These are phyloP conservation scores for Omphaloscelis lunosa DNA, from an alignment of 2,888 invertebrate genomes.

Conservation along the genomic window DNA sequence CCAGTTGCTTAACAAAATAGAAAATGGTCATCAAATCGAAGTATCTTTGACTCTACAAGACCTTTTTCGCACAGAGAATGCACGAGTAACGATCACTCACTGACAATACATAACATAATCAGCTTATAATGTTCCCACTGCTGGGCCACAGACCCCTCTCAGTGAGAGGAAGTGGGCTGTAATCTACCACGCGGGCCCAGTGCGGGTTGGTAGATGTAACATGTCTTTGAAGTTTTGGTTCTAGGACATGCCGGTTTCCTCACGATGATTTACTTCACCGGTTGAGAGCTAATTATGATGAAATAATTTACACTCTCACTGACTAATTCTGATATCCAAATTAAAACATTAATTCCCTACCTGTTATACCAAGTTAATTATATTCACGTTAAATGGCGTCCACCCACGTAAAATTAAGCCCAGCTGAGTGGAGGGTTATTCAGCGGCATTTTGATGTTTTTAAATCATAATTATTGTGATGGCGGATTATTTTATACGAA, in stretches of 20 bases:
- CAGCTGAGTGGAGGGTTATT: conserved; percentile 19
- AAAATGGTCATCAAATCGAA: neutral
- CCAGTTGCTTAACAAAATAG: neutral
- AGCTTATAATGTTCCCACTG: no score
- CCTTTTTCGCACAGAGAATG: no score
- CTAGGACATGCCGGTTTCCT: no score
- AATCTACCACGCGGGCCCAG: no score
- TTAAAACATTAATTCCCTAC: neutral
- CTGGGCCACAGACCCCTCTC: no score
- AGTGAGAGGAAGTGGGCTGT: no score
- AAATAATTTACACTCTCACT: no score
- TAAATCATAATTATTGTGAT: conserved; percentile 57
- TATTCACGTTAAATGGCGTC: conserved; percentile 1
- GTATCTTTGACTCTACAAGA: neutral
- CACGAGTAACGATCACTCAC: neutral
- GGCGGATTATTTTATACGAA: conserved; percentile 41
- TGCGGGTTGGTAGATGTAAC: no score
- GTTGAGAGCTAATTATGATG: no score
- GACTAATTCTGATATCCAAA: neutral
- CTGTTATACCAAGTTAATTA: conserved; percentile 10
- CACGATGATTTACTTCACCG: no score
- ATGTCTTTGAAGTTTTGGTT: no score
- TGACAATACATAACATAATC: no score
- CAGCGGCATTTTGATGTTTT: conserved; percentile 47
- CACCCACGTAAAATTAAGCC: conserved; percentile 31